These are phyloP conservation scores for Magallana nippona DNA, from an alignment of 2,888 invertebrate species.

Conservation along the genomic window DNA sequence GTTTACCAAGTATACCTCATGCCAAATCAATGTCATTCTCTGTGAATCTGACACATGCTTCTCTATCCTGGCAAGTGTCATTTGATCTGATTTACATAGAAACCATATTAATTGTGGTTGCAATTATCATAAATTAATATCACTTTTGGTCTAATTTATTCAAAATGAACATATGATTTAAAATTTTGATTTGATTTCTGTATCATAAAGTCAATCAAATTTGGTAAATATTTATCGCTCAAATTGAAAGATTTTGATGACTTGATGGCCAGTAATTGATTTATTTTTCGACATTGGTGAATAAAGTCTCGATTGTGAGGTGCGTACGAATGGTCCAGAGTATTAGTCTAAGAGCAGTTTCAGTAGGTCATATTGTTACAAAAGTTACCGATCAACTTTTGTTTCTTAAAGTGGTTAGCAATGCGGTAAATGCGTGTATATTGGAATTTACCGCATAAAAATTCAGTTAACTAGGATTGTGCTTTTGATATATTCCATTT, in stretches of 20 bases:
- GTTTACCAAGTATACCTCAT: conserved; percentile 9
- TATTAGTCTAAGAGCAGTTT: not conserved
- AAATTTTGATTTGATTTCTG: conserved; percentile 35
- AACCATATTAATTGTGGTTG: conserved; percentile 35
- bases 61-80: conserved; percentile 42
- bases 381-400: not conserved
- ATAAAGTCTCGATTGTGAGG: not conserved
- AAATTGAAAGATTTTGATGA: conserved; percentile 18
- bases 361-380: not conserved
- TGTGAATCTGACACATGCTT: conserved; percentile 27
- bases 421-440: conserved; percentile 9
- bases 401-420: not conserved
- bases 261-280: not conserved
- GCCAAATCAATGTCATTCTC: conserved; percentile 27
- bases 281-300: not conserved
- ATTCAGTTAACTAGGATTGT: not conserved
- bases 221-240: conserved; percentile 15
- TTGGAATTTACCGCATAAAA: conserved; percentile 30
- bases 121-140: conserved; percentile 43
- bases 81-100: conserved; percentile 37
- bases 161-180: conserved; percentile 35
- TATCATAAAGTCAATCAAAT: conserved; percentile 31
- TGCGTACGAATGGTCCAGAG: not conserved
- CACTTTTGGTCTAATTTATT: conserved; percentile 29
- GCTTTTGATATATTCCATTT: not conserved